Percentiles rank a stretch among this genome's conserved stretches.
phyloP scores from a whole-genome alignment of 2,888 invertebrate genomes.

The Adela reaumurella region DNA sequence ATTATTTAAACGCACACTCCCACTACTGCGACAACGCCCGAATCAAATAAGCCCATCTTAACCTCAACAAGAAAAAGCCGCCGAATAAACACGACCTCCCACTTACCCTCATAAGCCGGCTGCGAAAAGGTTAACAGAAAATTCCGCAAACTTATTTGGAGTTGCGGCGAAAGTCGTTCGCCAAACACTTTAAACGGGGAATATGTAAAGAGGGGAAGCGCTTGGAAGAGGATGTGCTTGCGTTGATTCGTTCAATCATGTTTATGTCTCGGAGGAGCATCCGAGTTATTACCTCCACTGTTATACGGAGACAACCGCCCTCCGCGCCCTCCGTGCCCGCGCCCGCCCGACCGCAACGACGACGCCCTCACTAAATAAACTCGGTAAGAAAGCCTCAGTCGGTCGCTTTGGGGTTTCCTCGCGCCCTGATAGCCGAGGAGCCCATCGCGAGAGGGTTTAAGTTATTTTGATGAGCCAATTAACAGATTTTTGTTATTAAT shows the following conservation, averaged over 20 bases:
- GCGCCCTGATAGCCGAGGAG: too few relatives aligned
- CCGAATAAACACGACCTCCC: too few relatives aligned
- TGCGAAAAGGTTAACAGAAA: conserved; percentile 13
- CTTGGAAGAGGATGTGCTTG: background rate
- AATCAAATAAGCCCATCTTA: too few relatives aligned
- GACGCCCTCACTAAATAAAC: background rate
- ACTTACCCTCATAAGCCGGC: background rate
- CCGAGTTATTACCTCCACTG: background rate
- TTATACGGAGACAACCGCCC: background rate
- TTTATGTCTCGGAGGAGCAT: background rate
- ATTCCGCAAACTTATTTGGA: conserved; percentile 54
- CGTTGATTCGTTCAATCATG: background rate
- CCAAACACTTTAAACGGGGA: conserved; percentile 45
- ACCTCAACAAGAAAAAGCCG: too few relatives aligned
- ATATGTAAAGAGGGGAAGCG: conserved; percentile 16
- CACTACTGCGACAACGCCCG: too few relatives aligned
- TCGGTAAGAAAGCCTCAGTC: background rate
- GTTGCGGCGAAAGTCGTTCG: conserved; percentile 51
- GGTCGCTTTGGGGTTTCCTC: background rate
- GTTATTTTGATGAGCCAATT: too few relatives aligned
- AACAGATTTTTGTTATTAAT: too few relatives aligned
- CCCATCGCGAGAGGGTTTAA: too few relatives aligned
- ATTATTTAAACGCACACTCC: too few relatives aligned
- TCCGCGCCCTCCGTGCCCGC: background rate
- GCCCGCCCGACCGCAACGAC: background rate